Evolutionary conservation across 2,113 vertebrate species (phyloP).

Genomic region (Brachyhypopomus gauderio): DNA sequence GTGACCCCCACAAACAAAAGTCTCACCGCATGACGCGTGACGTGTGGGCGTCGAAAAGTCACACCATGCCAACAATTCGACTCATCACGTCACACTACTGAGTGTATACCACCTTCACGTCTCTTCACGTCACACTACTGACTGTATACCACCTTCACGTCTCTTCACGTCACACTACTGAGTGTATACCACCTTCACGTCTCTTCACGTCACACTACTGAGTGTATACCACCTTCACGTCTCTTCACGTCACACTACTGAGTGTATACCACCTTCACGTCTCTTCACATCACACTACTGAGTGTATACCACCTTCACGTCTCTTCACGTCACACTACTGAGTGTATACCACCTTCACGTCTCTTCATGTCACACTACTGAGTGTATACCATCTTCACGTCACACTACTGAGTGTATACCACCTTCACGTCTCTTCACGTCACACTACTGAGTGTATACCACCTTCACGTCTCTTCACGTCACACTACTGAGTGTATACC

Average conservation of each 20-base stretch:
- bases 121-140: background rate
- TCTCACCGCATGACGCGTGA: background rate
- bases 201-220: background rate
- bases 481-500: background rate
- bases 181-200: background rate
- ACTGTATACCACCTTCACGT: no score
- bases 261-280: background rate
- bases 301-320: background rate
- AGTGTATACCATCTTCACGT: background rate
- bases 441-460: background rate
- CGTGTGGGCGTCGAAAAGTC: no score
- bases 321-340: background rate
- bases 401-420: background rate
- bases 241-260: background rate
- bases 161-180: background rate
- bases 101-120: background rate
- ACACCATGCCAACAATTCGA: background rate
- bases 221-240: background rate
- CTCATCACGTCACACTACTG: background rate
- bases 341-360: background rate
- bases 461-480: background rate
- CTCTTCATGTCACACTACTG: background rate
- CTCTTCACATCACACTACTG: background rate
- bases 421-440: background rate
- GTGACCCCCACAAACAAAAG: background rate